Percentiles rank a stretch among this genome's conserved stretches.
Conservation (phyloP, 2,888 invertebrate genomes). For the Stenodera caucasica region DNA sequence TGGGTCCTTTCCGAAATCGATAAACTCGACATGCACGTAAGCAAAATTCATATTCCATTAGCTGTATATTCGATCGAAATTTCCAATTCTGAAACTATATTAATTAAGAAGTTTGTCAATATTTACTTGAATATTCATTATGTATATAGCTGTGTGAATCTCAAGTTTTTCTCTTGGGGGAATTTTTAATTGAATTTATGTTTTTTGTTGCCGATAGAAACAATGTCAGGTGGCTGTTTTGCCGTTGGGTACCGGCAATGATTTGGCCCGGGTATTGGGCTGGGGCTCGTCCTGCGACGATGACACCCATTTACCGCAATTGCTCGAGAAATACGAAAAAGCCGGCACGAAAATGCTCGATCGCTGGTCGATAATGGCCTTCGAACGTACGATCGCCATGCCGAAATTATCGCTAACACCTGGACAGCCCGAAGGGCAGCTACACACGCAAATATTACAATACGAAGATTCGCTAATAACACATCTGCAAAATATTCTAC, state of each 20-base stretch:
- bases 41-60: constrained; percentile 46
- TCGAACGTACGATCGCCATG: constrained; percentile 73
- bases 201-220: constrained; percentile 61
- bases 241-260: constrained; percentile 95
- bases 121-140: too few species aligned
- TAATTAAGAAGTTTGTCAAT: too few species aligned
- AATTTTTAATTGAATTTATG: neutral
- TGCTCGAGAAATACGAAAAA: constrained; percentile 91
- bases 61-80: neutral
- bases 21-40: constrained; percentile 91
- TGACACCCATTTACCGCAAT: constrained; percentile 87
- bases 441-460: constrained; percentile 65
- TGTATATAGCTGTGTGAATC: too few species aligned
- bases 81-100: neutral
- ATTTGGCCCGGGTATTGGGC: constrained; percentile 90
- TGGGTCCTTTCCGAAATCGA: constrained; percentile 98
- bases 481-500: constrained; percentile 84
- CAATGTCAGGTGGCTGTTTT: constrained; percentile 94
- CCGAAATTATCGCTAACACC: constrained; percentile 59
- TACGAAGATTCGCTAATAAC: constrained; percentile 77
- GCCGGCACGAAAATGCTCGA: constrained; percentile 98
- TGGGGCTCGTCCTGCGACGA: constrained; percentile 98
- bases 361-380: constrained; percentile 96
- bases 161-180: too few species aligned
- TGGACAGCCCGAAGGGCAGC: constrained; percentile 53